Conservation (phyloP, 2,113 vertebrate genomes). For the Elachura formosa region DNA sequence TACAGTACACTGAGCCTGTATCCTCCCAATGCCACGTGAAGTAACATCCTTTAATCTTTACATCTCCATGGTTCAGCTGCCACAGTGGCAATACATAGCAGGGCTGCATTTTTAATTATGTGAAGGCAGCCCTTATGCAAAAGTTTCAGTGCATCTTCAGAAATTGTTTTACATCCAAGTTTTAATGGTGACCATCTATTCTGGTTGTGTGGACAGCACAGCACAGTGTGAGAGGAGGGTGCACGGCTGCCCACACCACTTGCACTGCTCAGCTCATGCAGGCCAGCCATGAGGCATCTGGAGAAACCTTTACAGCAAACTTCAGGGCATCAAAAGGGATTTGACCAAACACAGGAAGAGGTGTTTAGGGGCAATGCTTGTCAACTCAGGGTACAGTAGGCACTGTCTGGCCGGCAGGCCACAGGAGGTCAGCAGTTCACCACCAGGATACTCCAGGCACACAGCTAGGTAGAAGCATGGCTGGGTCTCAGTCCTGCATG, state of each 20-base stretch:
- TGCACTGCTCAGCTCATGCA: background rate
- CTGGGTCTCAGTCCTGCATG: fast-evolving
- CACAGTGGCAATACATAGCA: background rate
- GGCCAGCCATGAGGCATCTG: background rate
- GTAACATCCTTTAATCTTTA: constrained; percentile 25
- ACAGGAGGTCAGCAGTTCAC: background rate
- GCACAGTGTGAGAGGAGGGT: fast-evolving
- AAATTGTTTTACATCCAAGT: background rate
- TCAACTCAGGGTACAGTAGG: fast-evolving
- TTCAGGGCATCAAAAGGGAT: background rate
- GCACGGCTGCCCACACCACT: background rate
- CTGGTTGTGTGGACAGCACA: background rate
- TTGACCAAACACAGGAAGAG: background rate
- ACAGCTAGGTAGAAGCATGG: fast-evolving
- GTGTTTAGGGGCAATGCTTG: background rate
- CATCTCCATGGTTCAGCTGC: constrained; percentile 41
- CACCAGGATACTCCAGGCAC: background rate
- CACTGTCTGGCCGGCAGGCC: background rate
- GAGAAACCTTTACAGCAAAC: background rate
- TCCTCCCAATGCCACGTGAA: background rate
- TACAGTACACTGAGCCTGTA: constrained; percentile 45
- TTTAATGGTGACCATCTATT: constrained; percentile 37
- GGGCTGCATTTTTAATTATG: constrained; percentile 32
- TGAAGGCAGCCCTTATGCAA: background rate
- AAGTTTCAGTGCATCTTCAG: constrained; percentile 27